Base-by-base conservation (phyloP, 2,888 invertebrate genomes). In the Holacanthella duospinosa region DNA sequence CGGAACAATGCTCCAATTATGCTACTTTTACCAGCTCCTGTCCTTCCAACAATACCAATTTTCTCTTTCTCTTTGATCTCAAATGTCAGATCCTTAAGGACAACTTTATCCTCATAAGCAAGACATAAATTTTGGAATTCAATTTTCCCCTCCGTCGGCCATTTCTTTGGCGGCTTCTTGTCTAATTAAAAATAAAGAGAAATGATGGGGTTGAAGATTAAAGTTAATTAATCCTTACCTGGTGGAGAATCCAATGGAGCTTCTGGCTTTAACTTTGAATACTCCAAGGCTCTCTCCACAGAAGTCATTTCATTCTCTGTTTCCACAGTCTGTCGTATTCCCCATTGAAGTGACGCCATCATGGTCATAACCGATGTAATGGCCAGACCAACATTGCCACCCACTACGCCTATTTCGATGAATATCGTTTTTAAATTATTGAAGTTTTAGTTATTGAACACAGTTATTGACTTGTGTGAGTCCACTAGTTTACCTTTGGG, bases 1-100 rank as follows among this genome's bases (percentile, higher is more conserved):
- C 93, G 86, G 78, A 91, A 92, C 63, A 92, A 77, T 0, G 88
- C 87, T 0, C 87, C 83, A 68, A 89, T 87, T 16, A 89, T 78
- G 0, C 88, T 88, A 0, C 87, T 87, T 77, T 89, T 89, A 0
- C 89, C 91, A 1, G 90, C 62, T 9, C 62, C 58, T 1, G 58
- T 62, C 28, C 68, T 12, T 29, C 65, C 66, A 0, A 66, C 64
- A 2, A 68, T 55, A 29, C 62, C 65, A 16, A 86, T 85, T 79
- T 87, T 87, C 80, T 85, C 83, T 44, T 83, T 84, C 44, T 85
- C 82, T 74, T 86, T 81, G 61, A 90, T 84, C 0, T 78, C 76
- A 55, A 89, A 78, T 73, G 84, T 86, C 19, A 89, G 79, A 74
- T 86, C 82, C 72, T 85, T 89, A 2, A 93, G 80, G 12, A 91